phyloP scores from a whole-genome alignment of 2,888 invertebrate genomes.

The Tipula lateralis region DNA sequence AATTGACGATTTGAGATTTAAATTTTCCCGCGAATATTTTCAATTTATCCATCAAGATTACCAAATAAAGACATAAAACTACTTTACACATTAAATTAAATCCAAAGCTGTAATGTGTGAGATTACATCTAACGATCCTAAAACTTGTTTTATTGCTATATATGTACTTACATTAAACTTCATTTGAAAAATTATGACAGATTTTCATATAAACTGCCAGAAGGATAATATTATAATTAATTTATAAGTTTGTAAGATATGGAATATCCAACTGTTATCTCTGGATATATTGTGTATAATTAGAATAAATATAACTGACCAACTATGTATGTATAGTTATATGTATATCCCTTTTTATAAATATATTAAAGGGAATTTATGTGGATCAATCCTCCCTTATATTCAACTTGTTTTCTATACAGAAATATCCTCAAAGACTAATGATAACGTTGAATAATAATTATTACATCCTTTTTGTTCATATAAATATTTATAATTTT shows the following conservation, averaged over 20 bases:
- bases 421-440: neutral
- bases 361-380: neutral
- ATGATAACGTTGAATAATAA: neutral
- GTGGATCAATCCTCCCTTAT: neutral
- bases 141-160: neutral
- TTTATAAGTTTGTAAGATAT: neutral
- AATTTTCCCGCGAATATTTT: neutral
- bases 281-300: neutral
- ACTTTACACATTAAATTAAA: neutral
- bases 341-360: neutral
- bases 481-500: neutral
- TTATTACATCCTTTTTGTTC: neutral
- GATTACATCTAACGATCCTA: neutral
- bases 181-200: neutral
- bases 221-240: neutral
- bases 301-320: neutral
- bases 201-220: neutral
- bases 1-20: neutral
- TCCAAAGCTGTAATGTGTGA: neutral
- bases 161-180: neutral
- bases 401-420: neutral
- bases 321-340: neutral
- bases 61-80: neutral
- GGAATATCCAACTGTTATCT: neutral
- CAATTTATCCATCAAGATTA: neutral